Conservation (phyloP, 2,113 vertebrate genomes). For the Meriones unguiculatus region DNA sequence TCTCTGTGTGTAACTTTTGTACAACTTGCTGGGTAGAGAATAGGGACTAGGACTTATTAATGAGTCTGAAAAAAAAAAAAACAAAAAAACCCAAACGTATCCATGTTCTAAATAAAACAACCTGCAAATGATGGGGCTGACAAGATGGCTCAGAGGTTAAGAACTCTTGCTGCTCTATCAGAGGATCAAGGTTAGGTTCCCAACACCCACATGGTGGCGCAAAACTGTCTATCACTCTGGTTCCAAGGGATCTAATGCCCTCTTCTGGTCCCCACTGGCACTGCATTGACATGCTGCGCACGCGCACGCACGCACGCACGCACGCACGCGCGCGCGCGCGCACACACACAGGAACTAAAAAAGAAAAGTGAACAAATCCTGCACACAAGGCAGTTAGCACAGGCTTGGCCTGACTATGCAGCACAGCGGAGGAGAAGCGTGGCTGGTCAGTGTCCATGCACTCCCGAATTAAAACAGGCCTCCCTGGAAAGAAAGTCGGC, state of each 20-base stretch:
- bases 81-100: not conserved
- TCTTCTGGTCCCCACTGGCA: not conserved
- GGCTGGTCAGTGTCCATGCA: not conserved
- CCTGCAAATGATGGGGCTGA: not conserved
- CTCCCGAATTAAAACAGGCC: not conserved
- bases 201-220: not conserved
- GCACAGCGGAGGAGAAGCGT: not conserved
- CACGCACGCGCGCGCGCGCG: not conserved
- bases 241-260: not conserved
- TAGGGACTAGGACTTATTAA: conserved; percentile 43
- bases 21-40: not conserved
- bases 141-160: not conserved
- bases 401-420: not conserved
- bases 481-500: not conserved
- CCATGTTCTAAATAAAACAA: not conserved
- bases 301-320: not conserved
- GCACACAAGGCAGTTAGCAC: not conserved
- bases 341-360: not conserved
- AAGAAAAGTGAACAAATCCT: not conserved
- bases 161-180: not conserved
- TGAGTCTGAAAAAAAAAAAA: not conserved
- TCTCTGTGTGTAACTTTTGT: conserved; percentile 31
- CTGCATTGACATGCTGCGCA: not conserved
- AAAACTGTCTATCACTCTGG: not conserved
- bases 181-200: not conserved